phyloP scores from a whole-genome alignment of 1,140 invertebrate species.

The Carcinoscorpius rotundicauda region DNA sequence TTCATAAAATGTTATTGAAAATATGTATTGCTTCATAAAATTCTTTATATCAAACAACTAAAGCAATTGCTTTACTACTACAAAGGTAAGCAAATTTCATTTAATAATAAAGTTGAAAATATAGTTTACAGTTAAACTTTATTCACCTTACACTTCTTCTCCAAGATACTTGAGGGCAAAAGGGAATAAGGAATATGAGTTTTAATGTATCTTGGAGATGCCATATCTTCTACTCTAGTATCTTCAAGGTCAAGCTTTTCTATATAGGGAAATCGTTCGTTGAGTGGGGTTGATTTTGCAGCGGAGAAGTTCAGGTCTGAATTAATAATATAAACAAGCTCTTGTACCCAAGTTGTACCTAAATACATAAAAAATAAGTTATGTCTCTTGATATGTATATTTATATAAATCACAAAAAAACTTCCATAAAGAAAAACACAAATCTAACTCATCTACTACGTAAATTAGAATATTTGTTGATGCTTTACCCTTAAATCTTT shows the following conservation, averaged over 20 bases:
- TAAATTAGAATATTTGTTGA: too few species aligned
- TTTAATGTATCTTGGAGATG: conserved; percentile 35
- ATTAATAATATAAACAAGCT: conserved; percentile 38
- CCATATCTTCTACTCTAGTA: conserved; percentile 24
- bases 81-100: too few species aligned
- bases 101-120: too few species aligned
- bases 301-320: conserved; percentile 32
- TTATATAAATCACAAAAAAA: too few species aligned
- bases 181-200: conserved; percentile 34
- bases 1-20: too few species aligned
- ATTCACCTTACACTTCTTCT: conserved; percentile 14
- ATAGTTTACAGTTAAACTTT: not conserved
- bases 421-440: too few species aligned
- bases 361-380: not conserved
- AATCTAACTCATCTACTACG: too few species aligned
- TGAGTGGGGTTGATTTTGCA: conserved; percentile 29
- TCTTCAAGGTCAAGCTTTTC: conserved; percentile 28
- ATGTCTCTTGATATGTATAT: too few species aligned
- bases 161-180: conserved; percentile 11
- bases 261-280: conserved; percentile 38
- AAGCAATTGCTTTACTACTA: too few species aligned
- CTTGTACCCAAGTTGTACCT: conserved; percentile 42
- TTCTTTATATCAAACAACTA: too few species aligned
- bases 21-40: too few species aligned
- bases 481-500: too few species aligned